These are phyloP conservation scores for Pelochelys cantorii DNA, from an alignment of 2,797 vertebrate species.

Conservation along the genomic window DNA sequence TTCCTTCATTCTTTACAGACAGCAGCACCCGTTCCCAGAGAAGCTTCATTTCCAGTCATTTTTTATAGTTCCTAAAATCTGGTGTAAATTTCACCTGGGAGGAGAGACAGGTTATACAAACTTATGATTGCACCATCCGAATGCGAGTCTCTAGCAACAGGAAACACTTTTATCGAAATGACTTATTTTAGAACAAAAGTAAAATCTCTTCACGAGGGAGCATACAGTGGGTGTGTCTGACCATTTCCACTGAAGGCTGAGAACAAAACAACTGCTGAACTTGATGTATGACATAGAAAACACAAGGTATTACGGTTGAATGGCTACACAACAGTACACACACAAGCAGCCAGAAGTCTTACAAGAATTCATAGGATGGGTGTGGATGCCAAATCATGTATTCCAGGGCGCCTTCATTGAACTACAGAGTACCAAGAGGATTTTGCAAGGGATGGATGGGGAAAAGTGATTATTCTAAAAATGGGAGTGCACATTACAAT, in stretches of 20 bases:
- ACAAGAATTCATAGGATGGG: background rate
- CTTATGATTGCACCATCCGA: background rate
- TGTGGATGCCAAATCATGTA: background rate
- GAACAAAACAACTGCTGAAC: fast-evolving
- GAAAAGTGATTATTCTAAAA: constrained; percentile 14
- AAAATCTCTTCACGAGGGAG: background rate
- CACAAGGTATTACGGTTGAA: background rate
- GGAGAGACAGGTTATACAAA: background rate
- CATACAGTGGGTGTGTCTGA: background rate
- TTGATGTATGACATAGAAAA: background rate
- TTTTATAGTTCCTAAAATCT: background rate
- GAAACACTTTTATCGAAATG: background rate
- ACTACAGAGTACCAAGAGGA: background rate
- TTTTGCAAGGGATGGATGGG: background rate
- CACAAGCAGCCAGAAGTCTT: background rate
- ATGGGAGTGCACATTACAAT: fast-evolving
- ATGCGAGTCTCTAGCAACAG: background rate
- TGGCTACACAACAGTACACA: background rate
- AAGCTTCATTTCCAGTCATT: background rate
- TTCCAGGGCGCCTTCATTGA: background rate
- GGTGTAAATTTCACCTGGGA: background rate
- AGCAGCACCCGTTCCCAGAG: background rate
- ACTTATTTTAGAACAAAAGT: background rate
- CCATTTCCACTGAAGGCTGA: fast-evolving
- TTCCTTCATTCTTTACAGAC: background rate